Evolutionary conservation across 2,888 invertebrate genomes (phyloP).

Genomic region (Meta bourneti): DNA sequence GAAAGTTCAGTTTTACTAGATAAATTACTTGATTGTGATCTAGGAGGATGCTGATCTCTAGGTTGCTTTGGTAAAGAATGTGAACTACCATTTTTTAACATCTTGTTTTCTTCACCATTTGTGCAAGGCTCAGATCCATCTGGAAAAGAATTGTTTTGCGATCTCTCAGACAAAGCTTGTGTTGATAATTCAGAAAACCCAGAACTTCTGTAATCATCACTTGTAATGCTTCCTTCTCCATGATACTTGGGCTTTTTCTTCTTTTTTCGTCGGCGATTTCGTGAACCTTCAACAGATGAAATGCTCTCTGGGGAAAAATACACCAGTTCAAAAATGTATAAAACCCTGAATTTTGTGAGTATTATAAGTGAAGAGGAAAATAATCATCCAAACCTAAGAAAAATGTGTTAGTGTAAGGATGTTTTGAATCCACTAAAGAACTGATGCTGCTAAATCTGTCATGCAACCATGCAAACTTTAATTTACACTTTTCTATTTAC

Average conservation of each 20-base stretch:
- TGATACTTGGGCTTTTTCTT: constrained; percentile 68
- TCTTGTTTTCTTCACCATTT: constrained; percentile 67
- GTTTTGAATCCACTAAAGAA: too few relatives aligned
- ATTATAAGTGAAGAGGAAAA: too few relatives aligned
- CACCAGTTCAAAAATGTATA: background rate
- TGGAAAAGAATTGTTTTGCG: constrained; percentile 55
- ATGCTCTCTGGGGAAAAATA: constrained; percentile 82
- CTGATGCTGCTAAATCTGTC: too few relatives aligned
- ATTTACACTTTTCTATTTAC: too few relatives aligned
- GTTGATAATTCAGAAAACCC: constrained; percentile 65
- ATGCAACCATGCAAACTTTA: too few relatives aligned
- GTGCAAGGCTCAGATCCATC: constrained; percentile 60
- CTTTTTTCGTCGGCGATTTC: constrained; percentile 81
- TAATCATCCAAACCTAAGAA: too few relatives aligned
- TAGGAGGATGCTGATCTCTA: constrained; percentile 56
- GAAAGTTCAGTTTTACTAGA: constrained; percentile 66
- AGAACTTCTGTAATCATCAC: constrained; percentile 64
- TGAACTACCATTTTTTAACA: constrained; percentile 56
- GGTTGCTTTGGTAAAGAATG: constrained; percentile 59
- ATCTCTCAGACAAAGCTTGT: constrained; percentile 64
- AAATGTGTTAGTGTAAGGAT: too few relatives aligned
- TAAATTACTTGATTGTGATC: constrained; percentile 44
- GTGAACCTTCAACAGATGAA: constrained; percentile 85
- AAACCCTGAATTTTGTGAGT: background rate
- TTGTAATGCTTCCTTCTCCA: constrained; percentile 59